These are phyloP conservation scores for Megalops cyprinoides DNA, from an alignment of 2,797 vertebrate species.

Conservation along the genomic window DNA sequence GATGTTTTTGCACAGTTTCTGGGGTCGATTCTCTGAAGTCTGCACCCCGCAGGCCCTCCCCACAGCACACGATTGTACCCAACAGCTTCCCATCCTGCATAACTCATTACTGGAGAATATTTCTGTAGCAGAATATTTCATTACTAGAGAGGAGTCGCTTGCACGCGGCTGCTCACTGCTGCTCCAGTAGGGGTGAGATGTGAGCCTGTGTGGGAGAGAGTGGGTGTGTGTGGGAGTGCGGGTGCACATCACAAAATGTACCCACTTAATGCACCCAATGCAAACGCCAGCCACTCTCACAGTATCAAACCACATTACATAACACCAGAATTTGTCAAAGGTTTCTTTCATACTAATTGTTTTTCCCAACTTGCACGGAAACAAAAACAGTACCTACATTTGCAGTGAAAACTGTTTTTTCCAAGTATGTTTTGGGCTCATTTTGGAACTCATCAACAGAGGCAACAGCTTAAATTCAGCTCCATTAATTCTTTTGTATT, in stretches of 20 bases:
- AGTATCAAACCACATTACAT: constrained; percentile 12
- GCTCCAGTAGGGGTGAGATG: constrained; percentile 3
- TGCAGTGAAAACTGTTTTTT: not conserved
- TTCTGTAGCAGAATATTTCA: not conserved
- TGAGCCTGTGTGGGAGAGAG: not conserved
- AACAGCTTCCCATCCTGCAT: no score
- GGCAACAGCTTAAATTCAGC: no score
- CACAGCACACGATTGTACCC: no score
- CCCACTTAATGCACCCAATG: constrained; percentile 2
- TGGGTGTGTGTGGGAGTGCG: not conserved
- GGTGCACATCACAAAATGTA: not conserved
- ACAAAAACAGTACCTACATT: not conserved
- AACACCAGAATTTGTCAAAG: not conserved
- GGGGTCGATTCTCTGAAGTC: no score
- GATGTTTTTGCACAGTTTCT: no score
- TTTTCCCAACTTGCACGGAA: not conserved
- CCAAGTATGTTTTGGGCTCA: not conserved
- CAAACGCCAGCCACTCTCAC: not conserved
- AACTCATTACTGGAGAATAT: no score
- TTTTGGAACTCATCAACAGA: no score
- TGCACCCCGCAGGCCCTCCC: no score
- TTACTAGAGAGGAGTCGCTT: not conserved
- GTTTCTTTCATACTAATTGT: not conserved
- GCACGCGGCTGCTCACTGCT: not conserved
- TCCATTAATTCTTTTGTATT: not conserved